A percentile compares a stretch with the other conserved stretches of the same genome.
These are phyloP conservation scores for Colletes collaris DNA, from an alignment of 2,888 invertebrate species.

Conservation along the genomic window DNA sequence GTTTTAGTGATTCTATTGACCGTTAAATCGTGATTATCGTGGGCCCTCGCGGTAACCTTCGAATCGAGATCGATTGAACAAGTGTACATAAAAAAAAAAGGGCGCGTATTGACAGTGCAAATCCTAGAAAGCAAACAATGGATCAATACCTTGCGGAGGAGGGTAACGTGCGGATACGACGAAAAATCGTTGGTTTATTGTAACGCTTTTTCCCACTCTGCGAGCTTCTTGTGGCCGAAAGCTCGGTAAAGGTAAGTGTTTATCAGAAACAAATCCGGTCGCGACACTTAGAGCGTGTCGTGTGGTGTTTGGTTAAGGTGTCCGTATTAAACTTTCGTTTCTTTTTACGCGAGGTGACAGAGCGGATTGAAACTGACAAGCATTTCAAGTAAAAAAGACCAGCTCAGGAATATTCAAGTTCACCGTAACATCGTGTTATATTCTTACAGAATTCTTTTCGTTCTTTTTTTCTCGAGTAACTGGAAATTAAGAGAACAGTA, in stretches of 20 bases:
- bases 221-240: neutral
- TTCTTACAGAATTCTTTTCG: neutral
- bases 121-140: slow-evolving; percentile 74
- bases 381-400: neutral
- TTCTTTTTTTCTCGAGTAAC: too few species aligned
- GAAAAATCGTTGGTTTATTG: slow-evolving; percentile 49
- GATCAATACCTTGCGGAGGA: slow-evolving; percentile 76
- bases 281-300: neutral
- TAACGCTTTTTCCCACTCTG: slow-evolving; percentile 4
- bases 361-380: neutral
- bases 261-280: neutral
- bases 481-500: too few species aligned
- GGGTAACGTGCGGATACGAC: slow-evolving; percentile 66
- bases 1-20: slow-evolving; percentile 10
- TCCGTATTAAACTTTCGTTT: slow-evolving; percentile 23
- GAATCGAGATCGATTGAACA: slow-evolving; percentile 49
- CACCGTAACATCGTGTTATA: neutral
- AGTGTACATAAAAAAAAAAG: slow-evolving; percentile 40
- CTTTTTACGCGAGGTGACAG: slow-evolving; percentile 30
- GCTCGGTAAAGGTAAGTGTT: slow-evolving; percentile 37
- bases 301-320: slow-evolving; percentile 42
- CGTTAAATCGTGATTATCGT: neutral
- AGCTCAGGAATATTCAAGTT: neutral
- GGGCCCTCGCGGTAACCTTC: neutral
- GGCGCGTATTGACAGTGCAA: slow-evolving; percentile 63